Conservation (phyloP, 2,113 vertebrate genomes). For the Calidris pygmaea region DNA sequence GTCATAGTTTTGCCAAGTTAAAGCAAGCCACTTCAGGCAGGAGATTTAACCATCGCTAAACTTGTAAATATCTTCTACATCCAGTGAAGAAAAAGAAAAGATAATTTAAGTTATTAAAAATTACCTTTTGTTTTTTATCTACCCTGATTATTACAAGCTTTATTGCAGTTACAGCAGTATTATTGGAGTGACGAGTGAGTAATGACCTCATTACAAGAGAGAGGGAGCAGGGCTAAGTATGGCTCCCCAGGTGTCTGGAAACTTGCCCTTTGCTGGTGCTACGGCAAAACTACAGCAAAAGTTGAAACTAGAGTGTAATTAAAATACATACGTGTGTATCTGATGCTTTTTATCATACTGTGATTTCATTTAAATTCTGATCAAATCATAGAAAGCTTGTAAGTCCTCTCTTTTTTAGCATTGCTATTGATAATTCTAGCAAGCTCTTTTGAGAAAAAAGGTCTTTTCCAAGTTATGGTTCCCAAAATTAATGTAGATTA, state of each 20-base stretch:
- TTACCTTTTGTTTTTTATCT: not conserved
- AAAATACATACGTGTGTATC: not conserved
- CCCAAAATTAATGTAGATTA: not conserved
- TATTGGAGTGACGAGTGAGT: not conserved
- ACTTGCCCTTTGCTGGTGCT: conserved; percentile 15
- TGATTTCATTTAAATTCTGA: not conserved
- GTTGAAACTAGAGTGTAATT: not conserved
- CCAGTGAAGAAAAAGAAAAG: conserved; percentile 33
- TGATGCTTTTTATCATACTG: not conserved
- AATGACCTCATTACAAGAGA: not conserved
- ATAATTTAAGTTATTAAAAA: conserved; percentile 32
- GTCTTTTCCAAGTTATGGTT: not conserved
- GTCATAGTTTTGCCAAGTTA: not conserved
- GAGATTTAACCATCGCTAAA: not conserved
- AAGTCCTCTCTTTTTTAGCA: not conserved
- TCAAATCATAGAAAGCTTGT: not conserved
- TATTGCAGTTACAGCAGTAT: not conserved
- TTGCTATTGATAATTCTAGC: not conserved
- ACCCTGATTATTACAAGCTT: not conserved
- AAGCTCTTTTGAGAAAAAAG: not conserved
- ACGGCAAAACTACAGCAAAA: not conserved
- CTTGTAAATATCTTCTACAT: not conserved
- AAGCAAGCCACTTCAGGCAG: not conserved
- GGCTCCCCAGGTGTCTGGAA: conserved; percentile 21
- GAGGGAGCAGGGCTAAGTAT: not conserved